These are phyloP conservation scores for Triplophysa siluroides DNA, from an alignment of 2,113 vertebrate species.

Conservation along the genomic window DNA sequence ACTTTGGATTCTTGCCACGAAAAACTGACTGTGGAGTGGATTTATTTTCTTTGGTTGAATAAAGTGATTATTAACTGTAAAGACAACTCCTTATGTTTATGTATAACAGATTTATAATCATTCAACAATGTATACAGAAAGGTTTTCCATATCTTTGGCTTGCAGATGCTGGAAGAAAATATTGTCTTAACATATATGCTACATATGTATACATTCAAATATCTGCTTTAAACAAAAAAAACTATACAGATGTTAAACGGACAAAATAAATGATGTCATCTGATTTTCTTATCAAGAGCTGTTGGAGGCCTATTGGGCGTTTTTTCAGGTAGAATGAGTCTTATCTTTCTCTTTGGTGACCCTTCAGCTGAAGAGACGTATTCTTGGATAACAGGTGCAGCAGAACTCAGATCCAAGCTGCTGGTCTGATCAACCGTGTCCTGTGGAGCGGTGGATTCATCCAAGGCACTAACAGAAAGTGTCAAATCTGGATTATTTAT, in stretches of 20 bases:
- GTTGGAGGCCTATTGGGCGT: constrained; percentile 60
- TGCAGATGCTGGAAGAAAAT: neutral
- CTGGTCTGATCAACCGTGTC: constrained; percentile 52
- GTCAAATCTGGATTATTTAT: neutral
- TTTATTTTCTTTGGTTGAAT: neutral
- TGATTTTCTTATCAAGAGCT: constrained; percentile 73
- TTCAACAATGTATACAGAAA: neutral
- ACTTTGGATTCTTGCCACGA: constrained; percentile 26
- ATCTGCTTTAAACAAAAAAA: neutral
- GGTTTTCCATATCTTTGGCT: neutral
- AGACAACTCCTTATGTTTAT: neutral
- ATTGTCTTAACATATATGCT: too few relatives aligned
- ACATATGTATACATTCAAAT: neutral
- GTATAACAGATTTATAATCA: neutral
- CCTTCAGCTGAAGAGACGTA: constrained; percentile 62
- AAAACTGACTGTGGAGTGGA: neutral
- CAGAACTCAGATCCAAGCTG: constrained; percentile 18
- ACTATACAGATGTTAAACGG: neutral
- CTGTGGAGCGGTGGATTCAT: neutral
- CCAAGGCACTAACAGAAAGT: neutral
- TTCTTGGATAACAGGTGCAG: constrained; percentile 60
- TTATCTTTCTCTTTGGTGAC: constrained; percentile 69
- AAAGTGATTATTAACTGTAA: neutral
- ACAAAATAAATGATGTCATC: constrained; percentile 47
- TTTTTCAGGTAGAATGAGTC: constrained; percentile 72